Evolutionary conservation across 2,797 vertebrate genomes (phyloP), one percentile per base, ranked within the genome.

Genomic region (Danionella dracula): DNA sequence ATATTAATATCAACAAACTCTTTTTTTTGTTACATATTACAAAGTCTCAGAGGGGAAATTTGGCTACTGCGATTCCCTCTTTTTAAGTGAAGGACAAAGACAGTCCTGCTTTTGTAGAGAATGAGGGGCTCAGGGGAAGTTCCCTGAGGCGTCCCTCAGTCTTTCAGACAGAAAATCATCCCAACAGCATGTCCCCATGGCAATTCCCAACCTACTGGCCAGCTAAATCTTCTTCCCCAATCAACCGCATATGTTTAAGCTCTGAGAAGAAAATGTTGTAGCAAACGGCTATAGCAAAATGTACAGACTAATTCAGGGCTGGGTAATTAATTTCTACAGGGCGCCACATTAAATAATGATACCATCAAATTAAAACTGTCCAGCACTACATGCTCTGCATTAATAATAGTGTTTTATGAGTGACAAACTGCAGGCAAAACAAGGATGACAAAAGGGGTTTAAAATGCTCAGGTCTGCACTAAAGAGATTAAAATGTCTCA

Each of bases 141-240:
- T 80, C 86, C 87, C 86, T 76, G 80, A 82, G 82, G 86, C 56
- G 82, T 83, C 81, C 74, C 81, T 88, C 83, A 86, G 85, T 90
- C 81, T 55, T 78, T 68, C 77, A 84, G 87, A 87, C 84, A 86
- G 85, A 86, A 88, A 88, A 85, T 85, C 76, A 72, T 81, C 81
- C 77, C 66, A 71, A 78, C 80, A 76, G 81, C 75, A 70, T 74
- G 76, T 89, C 82, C 87, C 87, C 74, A 85, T 79, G 61, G 87
- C 45, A 83, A 85, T 89, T 90, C 88, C 84, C 87, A 88, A 73
- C 76, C 78, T 81, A 84, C 84, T 86, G 85, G 84, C 80, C 85
- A 82, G 87, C 88, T 87, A 83, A 81, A 66, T 78, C 87, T 89
- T 88, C 85, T 86, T 73, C 64, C 66, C 77, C 75, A 83, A 68